Evolutionary conservation across 1,140 invertebrate genomes (phyloP).

Genomic region (Arion vulgaris): DNA sequence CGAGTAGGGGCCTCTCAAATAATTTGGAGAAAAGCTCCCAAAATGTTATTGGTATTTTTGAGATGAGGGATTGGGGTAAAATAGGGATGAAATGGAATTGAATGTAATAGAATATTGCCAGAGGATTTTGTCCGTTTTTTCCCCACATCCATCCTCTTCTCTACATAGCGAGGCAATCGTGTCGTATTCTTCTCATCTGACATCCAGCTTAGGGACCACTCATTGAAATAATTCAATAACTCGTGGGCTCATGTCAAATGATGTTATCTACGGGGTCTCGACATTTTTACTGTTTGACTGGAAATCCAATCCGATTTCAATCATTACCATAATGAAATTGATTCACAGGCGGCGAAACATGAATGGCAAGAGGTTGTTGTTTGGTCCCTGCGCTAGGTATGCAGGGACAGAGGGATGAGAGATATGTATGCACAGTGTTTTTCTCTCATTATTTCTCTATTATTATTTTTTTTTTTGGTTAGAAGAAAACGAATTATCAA

Average conservation of each 20-base stretch:
- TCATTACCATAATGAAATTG: constrained; percentile 41
- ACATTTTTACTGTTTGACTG: constrained; percentile 37
- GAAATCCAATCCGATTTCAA: constrained; percentile 36
- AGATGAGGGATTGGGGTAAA: constrained; percentile 5
- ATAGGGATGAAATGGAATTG: constrained; percentile 12
- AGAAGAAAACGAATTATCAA: too few relatives aligned
- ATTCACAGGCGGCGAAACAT: constrained; percentile 23
- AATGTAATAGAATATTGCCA: constrained; percentile 27
- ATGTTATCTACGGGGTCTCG: constrained; percentile 24
- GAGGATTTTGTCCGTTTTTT: constrained; percentile 10
- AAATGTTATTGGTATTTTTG: constrained; percentile 10
- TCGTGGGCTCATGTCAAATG: constrained; percentile 12
- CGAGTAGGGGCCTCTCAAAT: constrained; percentile 15
- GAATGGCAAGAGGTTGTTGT: constrained; percentile 11
- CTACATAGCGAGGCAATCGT: background rate
- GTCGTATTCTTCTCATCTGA: constrained; percentile 6
- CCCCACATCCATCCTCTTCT: too few relatives aligned
- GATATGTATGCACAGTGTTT: too few relatives aligned
- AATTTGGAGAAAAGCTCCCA: constrained; percentile 26
- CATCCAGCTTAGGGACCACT: constrained; percentile 26
- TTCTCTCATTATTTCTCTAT: too few relatives aligned
- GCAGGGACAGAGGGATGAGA: too few relatives aligned
- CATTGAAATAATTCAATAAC: constrained; percentile 36
- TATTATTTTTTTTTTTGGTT: too few relatives aligned
- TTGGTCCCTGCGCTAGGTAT: background rate